phyloP scores from a whole-genome alignment of 2,888 invertebrate genomes.

The Xanthostigma xanthostigma region DNA sequence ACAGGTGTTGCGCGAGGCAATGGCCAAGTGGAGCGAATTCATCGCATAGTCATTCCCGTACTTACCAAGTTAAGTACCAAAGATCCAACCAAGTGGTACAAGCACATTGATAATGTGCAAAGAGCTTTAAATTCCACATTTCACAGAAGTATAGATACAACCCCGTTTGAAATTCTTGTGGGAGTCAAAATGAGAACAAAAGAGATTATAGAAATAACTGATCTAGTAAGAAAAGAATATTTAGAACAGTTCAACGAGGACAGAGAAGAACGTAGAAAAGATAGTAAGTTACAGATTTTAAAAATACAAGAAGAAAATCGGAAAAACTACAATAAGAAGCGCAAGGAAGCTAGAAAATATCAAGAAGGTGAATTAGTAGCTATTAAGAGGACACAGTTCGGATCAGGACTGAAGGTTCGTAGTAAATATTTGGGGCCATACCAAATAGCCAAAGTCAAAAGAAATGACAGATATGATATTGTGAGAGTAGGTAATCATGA shows the following conservation, averaged over 20 bases:
- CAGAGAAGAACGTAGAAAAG: background rate
- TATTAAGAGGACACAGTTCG: background rate
- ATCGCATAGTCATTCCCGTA: conserved; percentile 2
- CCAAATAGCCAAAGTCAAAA: background rate
- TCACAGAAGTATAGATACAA: conserved; percentile 6
- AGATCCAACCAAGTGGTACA: background rate
- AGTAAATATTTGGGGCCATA: background rate
- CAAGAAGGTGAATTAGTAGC: conserved; percentile 5
- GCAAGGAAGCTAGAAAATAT: background rate
- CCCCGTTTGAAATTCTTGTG: conserved; percentile 4
- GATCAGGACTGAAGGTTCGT: background rate
- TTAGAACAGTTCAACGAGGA: conserved; percentile 1
- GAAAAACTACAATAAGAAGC: background rate
- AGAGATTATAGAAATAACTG: background rate
- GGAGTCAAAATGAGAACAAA: conserved; percentile 5
- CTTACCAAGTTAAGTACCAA: background rate
- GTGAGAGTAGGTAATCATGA: too few species aligned
- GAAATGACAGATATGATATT: background rate
- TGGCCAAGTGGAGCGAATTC: background rate
- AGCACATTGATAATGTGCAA: background rate
- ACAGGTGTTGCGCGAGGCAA: background rate
- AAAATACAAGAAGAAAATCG: background rate
- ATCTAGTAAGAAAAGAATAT: background rate
- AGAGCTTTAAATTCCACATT: conserved; percentile 4
- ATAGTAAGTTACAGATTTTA: background rate